Base-by-base conservation (phyloP, 2,113 vertebrate genomes). In the Chaetops frenatus region DNA sequence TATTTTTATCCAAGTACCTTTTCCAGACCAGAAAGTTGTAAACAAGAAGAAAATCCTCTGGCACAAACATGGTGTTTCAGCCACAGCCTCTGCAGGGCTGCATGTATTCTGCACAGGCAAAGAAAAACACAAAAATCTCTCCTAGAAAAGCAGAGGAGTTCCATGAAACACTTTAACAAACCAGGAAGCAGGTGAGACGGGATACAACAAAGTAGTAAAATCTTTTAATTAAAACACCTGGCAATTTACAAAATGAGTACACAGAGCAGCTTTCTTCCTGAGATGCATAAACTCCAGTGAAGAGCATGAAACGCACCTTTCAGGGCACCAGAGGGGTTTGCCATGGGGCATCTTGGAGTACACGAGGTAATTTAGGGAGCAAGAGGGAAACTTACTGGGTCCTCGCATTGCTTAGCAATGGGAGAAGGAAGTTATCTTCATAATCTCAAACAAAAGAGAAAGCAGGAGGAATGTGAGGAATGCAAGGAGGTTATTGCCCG, bases 361-460 rank as follows among this genome's bases (percentile, higher is more conserved):
- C 72, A 71, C 3, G 13, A 61, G 22, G 29, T 27, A 83, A 88
- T 73, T 83, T 35, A 81, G 71, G 29, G 33, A 96, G 58, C n/a
- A 56, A 50, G 33, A 47, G 58, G 29, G 38, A 77, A 86, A 77
- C 54, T 18, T 42, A 45, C 70, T 5, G 6, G 65, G 73, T 65
- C 58, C 36, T 79, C 0, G 0, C 12, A 95, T 77, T 81, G 80
- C 86, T 96, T 81, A 84, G 91, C 91, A 91, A 87, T 91, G 78
- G 87, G 86, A 95, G 92, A 92, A 94, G 92, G 94, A 95, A 97
- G 92, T 95, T 94, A 94, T 93, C 94, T 96, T 93, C 90, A 94
- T 94, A 96, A 96, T 96, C 94, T 96, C 92, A 54, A 83, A 92
- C 95, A 94, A 96, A 97, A 96, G 94, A 95, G 92, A 96, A 95